Evolutionary conservation across 2,113 vertebrate species (phyloP), one percentile per base, ranked within the genome.

Genomic region (Erythrolamprus reginae): DNA sequence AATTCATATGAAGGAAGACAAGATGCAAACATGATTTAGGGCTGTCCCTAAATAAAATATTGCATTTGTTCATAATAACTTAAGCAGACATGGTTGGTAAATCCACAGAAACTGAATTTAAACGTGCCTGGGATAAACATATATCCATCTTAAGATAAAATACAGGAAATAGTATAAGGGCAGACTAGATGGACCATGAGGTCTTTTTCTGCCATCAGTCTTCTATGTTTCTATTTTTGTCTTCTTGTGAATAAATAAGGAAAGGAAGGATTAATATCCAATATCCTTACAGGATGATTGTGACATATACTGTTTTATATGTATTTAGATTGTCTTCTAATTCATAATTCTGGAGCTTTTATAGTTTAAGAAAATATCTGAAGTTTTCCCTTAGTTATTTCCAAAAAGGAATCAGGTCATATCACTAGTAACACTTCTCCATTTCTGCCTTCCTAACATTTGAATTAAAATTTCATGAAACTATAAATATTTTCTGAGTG

Each of bases 11-110:
- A 84, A 83, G 15, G 19, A 58, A 83, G 52, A 45, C 23, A 45
- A 94, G 94, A 86, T 50, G 51, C 88, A 61, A 53, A 45, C 70
- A 19, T 93, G 89, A 56, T 94, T 89, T 56, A 53, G 3, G 23
- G 19, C 10, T 93, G 42, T 0, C 8, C 0, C 0, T 10, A 21
- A 82, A 91, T 19, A 26, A 8, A 82, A 28, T 13, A 3, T 1
- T 88, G 89, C 19, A 38, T 13, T 82, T 19, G 1, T 52, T 24
- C 6, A 28, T 42, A 87, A 61, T 15, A 19, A 50, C 26, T 50
- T 82, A n/a, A n/a, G n/a, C n/a, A n/a, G n/a, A n/a, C n/a, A n/a
- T n/a, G n/a, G n/a, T n/a, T n/a, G n/a, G n/a, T n/a, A n/a, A n/a
- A n/a, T n/a, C n/a, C n/a, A n/a, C n/a, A n/a, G n/a, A n/a, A n/a